phyloP scores from a whole-genome alignment of 1,140 invertebrate genomes.

The Drosophila parvula region DNA sequence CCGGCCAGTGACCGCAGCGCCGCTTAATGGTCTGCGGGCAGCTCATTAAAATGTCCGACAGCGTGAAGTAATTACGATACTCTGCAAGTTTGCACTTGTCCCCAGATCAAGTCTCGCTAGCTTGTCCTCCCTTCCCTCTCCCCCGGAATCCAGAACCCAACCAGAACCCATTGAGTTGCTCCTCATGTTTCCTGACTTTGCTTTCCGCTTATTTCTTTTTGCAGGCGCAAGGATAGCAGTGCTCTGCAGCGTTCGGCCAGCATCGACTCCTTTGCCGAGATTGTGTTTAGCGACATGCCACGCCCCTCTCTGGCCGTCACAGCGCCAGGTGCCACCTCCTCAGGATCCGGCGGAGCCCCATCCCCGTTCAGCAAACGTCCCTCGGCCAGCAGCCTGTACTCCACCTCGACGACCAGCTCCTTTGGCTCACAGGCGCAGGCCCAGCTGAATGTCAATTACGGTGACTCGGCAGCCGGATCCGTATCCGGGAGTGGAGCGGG shows the following conservation, averaged over 20 bases:
- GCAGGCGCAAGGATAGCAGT: slow-evolving; percentile 86
- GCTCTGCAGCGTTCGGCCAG: slow-evolving; percentile 90
- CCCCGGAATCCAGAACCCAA: slow-evolving; percentile 3
- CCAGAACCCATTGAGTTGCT: slow-evolving; percentile 16
- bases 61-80: slow-evolving; percentile 75
- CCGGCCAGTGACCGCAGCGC: slow-evolving; percentile 73
- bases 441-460: slow-evolving; percentile 83
- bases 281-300: slow-evolving; percentile 85
- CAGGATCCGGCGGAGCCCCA: slow-evolving; percentile 24
- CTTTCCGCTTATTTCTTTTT: slow-evolving; percentile 45
- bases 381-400: slow-evolving; percentile 85
- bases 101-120: slow-evolving; percentile 1
- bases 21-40: slow-evolving; percentile 58
- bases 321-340: slow-evolving; percentile 30
- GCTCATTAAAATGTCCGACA: slow-evolving; percentile 76
- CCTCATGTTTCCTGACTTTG: slow-evolving; percentile 22
- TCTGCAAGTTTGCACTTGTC: slow-evolving; percentile 65
- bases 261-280: slow-evolving; percentile 90
- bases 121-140: no score
- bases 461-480: slow-evolving; percentile 61
- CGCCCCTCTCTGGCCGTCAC: slow-evolving; percentile 73
- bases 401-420: slow-evolving; percentile 74
- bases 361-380: slow-evolving; percentile 82
- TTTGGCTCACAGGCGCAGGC: slow-evolving; percentile 57
- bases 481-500: slow-evolving; percentile 19